Evolutionary conservation across 1,140 invertebrate species (phyloP).

Genomic region (Alviniconcha marisindica): DNA sequence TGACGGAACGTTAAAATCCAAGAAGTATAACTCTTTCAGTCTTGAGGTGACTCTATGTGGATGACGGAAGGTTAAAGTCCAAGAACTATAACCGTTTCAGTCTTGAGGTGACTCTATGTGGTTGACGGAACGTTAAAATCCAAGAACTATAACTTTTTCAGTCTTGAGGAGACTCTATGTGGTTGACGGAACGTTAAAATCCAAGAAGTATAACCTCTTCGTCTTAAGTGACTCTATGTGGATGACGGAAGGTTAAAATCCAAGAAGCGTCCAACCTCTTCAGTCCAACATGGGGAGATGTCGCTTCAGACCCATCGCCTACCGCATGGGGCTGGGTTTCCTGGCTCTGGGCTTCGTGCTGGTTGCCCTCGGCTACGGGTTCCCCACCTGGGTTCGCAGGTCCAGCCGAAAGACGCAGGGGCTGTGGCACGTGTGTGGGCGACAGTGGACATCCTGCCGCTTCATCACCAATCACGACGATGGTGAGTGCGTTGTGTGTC

Average conservation of each 20-base stretch:
- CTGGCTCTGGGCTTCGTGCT: constrained; percentile 11
- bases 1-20: too few species aligned
- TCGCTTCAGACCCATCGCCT: constrained; percentile 31
- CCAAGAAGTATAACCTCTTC: background rate
- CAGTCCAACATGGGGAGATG: constrained; percentile 14
- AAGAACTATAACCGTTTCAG: too few species aligned
- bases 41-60: too few species aligned
- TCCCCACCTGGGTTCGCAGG: constrained; percentile 19
- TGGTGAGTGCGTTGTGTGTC: constrained; percentile 11
- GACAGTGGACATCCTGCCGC: background rate
- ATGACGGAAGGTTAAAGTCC: too few species aligned
- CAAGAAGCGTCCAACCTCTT: too few species aligned
- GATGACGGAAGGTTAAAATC: too few species aligned
- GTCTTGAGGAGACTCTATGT: background rate
- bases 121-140: too few species aligned
- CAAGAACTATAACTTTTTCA: too few species aligned
- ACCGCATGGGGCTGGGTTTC: constrained; percentile 27
- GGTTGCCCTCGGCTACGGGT: constrained; percentile 26
- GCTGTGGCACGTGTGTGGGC: constrained; percentile 37
- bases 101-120: too few species aligned
- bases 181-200: too few species aligned
- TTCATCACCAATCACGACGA: background rate
- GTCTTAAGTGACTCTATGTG: background rate
- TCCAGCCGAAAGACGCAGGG: constrained; percentile 5
- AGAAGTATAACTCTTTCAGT: too few species aligned